Percentiles rank a stretch among this genome's conserved stretches.
phyloP scores from a whole-genome alignment of 2,888 invertebrate genomes.

The Drosophila pegasa region DNA sequence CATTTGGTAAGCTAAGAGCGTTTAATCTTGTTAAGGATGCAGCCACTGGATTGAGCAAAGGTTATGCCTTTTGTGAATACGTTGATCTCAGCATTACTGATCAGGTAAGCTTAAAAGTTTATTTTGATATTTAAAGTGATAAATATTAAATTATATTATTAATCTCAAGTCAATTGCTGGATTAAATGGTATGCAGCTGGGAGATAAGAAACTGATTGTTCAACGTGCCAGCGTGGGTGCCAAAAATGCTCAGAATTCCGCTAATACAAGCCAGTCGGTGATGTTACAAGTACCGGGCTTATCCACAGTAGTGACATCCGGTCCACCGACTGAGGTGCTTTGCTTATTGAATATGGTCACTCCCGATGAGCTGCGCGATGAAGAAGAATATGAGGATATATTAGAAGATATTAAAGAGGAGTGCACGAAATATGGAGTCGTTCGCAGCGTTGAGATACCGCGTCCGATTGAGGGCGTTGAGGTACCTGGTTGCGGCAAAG shows the following conservation, averaged over 20 bases:
- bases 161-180: constrained; percentile 95
- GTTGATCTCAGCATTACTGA: constrained; percentile 98
- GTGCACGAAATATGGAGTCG: constrained; percentile 98
- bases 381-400: constrained; percentile 99
- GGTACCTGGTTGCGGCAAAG: constrained; percentile 99
- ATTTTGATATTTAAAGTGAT: not conserved
- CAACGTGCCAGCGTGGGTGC: constrained; percentile 99
- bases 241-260: constrained; percentile 93
- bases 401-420: constrained; percentile 99
- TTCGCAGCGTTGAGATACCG: constrained; percentile 98
- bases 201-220: constrained; percentile 99
- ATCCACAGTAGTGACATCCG: constrained; percentile 95
- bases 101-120: constrained; percentile 88
- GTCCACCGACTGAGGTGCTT: constrained; percentile 96
- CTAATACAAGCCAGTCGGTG: constrained; percentile 84
- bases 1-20: constrained; percentile 98
- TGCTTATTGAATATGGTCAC: constrained; percentile 99
- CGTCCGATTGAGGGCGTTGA: constrained; percentile 98
- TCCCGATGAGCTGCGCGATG: constrained; percentile 97
- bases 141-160: too few species aligned
- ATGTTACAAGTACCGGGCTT: constrained; percentile 89
- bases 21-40: constrained; percentile 99
- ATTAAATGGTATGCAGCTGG: constrained; percentile 99
- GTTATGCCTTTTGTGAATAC: constrained; percentile 99
- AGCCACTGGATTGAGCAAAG: constrained; percentile 99